Conservation (phyloP, 1,140 invertebrate genomes). For the Meloidogyne floridensis region DNA sequence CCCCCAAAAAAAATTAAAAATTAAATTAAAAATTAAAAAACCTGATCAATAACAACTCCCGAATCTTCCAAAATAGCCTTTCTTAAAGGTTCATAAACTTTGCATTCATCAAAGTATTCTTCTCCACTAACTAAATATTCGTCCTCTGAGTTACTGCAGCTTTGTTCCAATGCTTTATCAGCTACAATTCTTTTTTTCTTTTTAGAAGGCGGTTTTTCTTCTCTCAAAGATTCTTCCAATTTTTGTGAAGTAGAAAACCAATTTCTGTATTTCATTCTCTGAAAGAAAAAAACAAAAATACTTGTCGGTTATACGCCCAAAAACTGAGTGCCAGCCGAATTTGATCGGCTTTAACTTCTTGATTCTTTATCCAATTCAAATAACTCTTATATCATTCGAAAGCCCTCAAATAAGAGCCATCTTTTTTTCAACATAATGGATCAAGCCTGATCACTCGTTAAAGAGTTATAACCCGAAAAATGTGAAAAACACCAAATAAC, state of each 20-base stretch:
- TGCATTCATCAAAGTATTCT: conserved; percentile 14
- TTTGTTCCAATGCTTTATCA: conserved; percentile 18
- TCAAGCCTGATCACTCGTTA: too few relatives aligned
- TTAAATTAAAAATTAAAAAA: not conserved
- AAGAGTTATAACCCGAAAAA: too few relatives aligned
- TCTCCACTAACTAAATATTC: not conserved
- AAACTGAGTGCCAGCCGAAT: too few relatives aligned
- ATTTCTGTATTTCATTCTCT: not conserved
- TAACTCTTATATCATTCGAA: too few relatives aligned
- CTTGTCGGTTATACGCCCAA: too few relatives aligned
- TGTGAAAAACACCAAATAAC: too few relatives aligned
- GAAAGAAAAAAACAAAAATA: not conserved
- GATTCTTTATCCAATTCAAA: too few relatives aligned
- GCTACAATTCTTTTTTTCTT: not conserved
- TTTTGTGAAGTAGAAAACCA: not conserved
- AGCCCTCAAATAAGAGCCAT: too few relatives aligned
- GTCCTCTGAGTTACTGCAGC: conserved; percentile 12
- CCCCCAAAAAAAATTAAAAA: not conserved
- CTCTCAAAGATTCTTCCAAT: not conserved
- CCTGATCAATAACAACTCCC: conserved; percentile 11
- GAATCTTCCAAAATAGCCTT: not conserved
- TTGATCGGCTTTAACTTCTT: too few relatives aligned
- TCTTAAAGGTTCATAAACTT: conserved; percentile 17
- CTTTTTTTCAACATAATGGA: too few relatives aligned
- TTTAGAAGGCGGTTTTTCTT: not conserved